Evolutionary conservation across 2,888 invertebrate species (phyloP).

Genomic region (Machimus atricapillus): DNA sequence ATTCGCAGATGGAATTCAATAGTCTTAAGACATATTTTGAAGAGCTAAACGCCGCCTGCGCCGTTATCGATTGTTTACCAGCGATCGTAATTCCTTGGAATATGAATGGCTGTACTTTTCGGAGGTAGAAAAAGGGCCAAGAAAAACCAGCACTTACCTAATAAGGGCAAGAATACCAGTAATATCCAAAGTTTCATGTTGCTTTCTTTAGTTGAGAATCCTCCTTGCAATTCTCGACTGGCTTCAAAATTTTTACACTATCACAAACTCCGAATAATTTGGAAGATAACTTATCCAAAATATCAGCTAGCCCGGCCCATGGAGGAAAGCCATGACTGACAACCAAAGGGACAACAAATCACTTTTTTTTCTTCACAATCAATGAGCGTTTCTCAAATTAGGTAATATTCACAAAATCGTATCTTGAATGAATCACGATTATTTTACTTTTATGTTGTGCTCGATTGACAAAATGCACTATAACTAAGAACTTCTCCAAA

Average conservation of each 20-base stretch:
- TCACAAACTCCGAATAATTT: not conserved
- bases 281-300: slow-evolving; percentile 21
- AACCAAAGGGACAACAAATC: not conserved
- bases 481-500: not conserved
- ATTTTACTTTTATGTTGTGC: not conserved
- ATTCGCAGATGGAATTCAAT: not conserved
- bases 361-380: slow-evolving; percentile 10
- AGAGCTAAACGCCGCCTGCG: slow-evolving; percentile 45
- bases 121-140: not conserved
- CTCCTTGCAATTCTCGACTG: not conserved
- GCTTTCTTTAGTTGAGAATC: not conserved
- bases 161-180: slow-evolving; percentile 16
- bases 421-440: not conserved
- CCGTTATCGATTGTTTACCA: slow-evolving; percentile 48
- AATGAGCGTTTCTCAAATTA: not conserved
- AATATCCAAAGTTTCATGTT: slow-evolving; percentile 40
- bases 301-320: slow-evolving; percentile 42
- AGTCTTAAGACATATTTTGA: not conserved
- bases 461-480: slow-evolving; percentile 5
- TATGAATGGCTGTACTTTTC: not conserved
- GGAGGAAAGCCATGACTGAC: slow-evolving; percentile 41
- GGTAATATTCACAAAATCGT: not conserved
- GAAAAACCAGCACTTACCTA: slow-evolving; percentile 25
- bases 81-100: slow-evolving; percentile 31
- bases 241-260: not conserved